A percentile compares a stretch with the other conserved stretches of the same genome.
Evolutionary conservation across 2,797 vertebrate genomes (phyloP).

Genomic region (Gadopsis marmoratus): DNA sequence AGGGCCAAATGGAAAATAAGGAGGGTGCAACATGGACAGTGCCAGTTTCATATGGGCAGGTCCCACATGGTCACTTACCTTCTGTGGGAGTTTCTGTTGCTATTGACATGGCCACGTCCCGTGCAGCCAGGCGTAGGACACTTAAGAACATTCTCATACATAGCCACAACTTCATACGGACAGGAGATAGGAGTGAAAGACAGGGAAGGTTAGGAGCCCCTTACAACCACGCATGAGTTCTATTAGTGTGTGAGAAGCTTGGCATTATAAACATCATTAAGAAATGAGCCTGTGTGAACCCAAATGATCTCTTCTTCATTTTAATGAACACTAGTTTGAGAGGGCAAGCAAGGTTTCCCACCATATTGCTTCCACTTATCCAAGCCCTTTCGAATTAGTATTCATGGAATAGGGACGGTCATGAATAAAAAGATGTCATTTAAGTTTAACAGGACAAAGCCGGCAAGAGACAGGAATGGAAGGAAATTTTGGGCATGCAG

Average conservation of each 20-base stretch:
- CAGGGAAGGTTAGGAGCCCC: slow-evolving; percentile 90
- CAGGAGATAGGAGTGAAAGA: slow-evolving; percentile 89
- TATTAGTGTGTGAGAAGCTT: slow-evolving; percentile 82
- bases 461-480: slow-evolving; percentile 60
- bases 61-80: slow-evolving; percentile 89
- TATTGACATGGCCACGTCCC: slow-evolving; percentile 99
- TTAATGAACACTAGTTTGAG: slow-evolving; percentile 83
- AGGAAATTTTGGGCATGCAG: slow-evolving; percentile 68
- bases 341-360: slow-evolving; percentile 79
- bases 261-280: slow-evolving; percentile 85
- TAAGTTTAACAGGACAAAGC: slow-evolving; percentile 79
- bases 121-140: slow-evolving; percentile 99
- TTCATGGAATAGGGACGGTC: slow-evolving; percentile 77
- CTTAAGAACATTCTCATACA: slow-evolving; percentile 99
- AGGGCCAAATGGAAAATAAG: slow-evolving; percentile 46
- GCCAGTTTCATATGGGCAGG: slow-evolving; percentile 44
- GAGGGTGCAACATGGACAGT: slow-evolving; percentile 48
- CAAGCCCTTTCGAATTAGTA: slow-evolving; percentile 80
- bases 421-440: slow-evolving; percentile 85
- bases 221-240: slow-evolving; percentile 82
- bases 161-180: slow-evolving; percentile 97
- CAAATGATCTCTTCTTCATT: slow-evolving; percentile 83
- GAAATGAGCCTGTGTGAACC: slow-evolving; percentile 79
- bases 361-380: slow-evolving; percentile 82
- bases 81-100: slow-evolving; percentile 99